These are phyloP conservation scores for Mellivora capensis DNA, from an alignment of 2,113 vertebrate genomes.

Conservation along the genomic window DNA sequence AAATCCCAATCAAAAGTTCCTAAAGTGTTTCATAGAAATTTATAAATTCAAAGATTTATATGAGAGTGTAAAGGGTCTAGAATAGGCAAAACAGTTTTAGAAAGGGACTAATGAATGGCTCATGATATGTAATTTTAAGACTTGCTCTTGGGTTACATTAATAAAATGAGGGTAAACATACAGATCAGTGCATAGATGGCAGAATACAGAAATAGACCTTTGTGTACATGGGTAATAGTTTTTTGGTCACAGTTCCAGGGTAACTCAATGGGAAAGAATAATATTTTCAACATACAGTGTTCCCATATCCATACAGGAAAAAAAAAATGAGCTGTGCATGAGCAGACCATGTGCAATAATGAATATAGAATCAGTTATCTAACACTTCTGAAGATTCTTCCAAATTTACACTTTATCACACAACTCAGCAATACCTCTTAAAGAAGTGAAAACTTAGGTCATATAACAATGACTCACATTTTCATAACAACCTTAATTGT, in stretches of 20 bases:
- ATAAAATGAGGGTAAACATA: neutral
- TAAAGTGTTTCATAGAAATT: neutral
- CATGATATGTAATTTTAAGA: neutral
- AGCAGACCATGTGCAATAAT: neutral
- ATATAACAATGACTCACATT: neutral
- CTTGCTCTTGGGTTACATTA: neutral
- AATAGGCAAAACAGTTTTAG: neutral
- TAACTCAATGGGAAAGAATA: neutral
- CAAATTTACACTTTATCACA: neutral
- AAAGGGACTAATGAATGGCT: neutral
- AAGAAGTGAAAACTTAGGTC: neutral
- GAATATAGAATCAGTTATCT: neutral
- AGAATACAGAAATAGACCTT: neutral
- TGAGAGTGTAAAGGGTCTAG: neutral
- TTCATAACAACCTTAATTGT: neutral
- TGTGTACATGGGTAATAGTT: neutral
- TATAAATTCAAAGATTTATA: neutral
- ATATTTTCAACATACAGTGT: neutral
- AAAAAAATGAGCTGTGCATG: neutral
- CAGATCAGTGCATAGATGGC: neutral
- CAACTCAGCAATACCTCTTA: neutral
- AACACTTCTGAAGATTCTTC: neutral
- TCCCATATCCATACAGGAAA: neutral
- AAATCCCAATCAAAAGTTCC: neutral
- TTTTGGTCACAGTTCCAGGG: neutral